A percentile compares a stretch with the other conserved stretches of the same genome.
These are phyloP conservation scores for Steatocranus sp. DNA, from an alignment of 2,797 vertebrate genomes.

Conservation along the genomic window DNA sequence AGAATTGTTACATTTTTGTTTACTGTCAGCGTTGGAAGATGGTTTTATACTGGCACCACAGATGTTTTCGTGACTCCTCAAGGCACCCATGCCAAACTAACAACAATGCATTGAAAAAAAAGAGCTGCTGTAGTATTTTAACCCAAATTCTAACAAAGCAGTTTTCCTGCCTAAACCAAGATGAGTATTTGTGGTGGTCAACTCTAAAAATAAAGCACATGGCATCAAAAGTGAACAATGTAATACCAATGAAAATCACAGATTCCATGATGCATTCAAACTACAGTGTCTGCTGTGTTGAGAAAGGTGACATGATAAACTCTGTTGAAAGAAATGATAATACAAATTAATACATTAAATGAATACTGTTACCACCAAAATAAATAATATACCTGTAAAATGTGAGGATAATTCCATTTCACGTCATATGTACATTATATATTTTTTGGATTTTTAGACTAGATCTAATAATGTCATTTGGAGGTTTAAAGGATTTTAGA, in stretches of 20 bases:
- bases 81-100: not conserved
- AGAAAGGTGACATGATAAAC: not conserved
- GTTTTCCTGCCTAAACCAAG: not conserved
- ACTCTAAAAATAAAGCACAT: not conserved
- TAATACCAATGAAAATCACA: not conserved
- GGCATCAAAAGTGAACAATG: not conserved
- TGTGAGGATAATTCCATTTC: not conserved
- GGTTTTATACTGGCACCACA: not conserved
- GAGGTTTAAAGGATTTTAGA: not conserved
- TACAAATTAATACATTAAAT: not conserved
- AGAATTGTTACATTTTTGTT: not conserved
- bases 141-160: not conserved
- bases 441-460: not conserved
- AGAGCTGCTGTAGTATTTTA: not conserved
- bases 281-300: not conserved
- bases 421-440: not conserved
- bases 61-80: not conserved
- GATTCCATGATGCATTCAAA: not conserved
- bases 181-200: not conserved
- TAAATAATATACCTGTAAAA: not conserved
- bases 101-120: not conserved
- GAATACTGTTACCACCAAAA: not conserved
- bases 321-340: not conserved
- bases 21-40: not conserved
- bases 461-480: not conserved